Evolutionary conservation across 2,888 invertebrate genomes (phyloP).

Genomic region (Rhopalosiphum nymphaeae): DNA sequence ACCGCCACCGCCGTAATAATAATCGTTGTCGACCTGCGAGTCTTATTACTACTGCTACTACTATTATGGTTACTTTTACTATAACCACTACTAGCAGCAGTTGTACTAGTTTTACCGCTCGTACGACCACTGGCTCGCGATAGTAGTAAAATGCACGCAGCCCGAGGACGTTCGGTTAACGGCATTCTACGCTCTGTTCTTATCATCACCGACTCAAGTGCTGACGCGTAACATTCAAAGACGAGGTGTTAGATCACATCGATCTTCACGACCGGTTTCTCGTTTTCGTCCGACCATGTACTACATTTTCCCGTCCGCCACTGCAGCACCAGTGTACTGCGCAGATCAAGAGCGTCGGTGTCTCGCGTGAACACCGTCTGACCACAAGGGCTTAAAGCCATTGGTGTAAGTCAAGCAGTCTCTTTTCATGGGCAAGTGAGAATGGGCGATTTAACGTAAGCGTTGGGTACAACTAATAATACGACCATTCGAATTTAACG

Average conservation of each 20-base stretch:
- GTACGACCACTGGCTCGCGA: not conserved
- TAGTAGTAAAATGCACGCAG: not conserved
- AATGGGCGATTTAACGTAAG: constrained; percentile 48
- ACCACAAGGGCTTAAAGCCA: not conserved
- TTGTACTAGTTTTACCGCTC: not conserved
- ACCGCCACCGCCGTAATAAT: not conserved
- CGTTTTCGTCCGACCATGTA: not conserved
- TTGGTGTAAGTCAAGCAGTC: not conserved
- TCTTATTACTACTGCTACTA: not conserved
- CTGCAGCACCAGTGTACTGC: not conserved
- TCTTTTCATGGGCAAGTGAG: not conserved
- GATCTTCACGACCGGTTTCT: not conserved
- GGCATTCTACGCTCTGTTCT: not conserved
- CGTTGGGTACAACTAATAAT: not conserved
- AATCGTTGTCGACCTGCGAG: not conserved
- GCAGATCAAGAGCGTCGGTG: not conserved
- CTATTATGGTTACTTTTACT: not conserved
- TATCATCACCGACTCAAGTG: not conserved
- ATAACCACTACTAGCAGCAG: not conserved
- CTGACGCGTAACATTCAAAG: not conserved
- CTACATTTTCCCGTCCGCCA: not conserved
- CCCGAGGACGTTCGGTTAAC: not conserved
- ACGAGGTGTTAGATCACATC: not conserved
- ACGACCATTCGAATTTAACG: not conserved
- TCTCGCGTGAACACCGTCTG: not conserved